A percentile compares a stretch with the other conserved stretches of the same genome.
phyloP scores from a whole-genome alignment of 1,140 invertebrate genomes.

The Piezodorus guildinii region DNA sequence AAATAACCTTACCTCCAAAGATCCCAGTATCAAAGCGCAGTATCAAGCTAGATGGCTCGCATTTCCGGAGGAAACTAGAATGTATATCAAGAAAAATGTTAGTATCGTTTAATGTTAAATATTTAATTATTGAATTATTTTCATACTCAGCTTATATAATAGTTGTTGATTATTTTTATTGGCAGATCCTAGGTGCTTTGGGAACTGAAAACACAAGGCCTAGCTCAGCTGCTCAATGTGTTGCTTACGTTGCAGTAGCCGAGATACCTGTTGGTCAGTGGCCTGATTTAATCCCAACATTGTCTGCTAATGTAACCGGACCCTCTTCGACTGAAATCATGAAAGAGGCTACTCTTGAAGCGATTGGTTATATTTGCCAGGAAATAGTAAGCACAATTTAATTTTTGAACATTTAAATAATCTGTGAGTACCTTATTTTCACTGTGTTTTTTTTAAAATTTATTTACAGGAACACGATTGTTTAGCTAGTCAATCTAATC shows the following conservation, averaged over 20 bases:
- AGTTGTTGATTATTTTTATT: constrained; percentile 19
- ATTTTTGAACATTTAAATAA: not conserved
- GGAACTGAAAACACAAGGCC: constrained; percentile 91
- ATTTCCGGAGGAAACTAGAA: constrained; percentile 74
- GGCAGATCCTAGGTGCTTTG: constrained; percentile 77
- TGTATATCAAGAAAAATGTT: constrained; percentile 93
- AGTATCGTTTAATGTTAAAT: constrained; percentile 32
- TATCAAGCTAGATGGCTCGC: constrained; percentile 88
- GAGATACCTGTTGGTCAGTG: constrained; percentile 80
- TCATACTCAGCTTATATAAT: not conserved
- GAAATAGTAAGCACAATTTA: constrained; percentile 48
- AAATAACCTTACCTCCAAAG: constrained; percentile 96
- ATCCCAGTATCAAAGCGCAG: constrained; percentile 60
- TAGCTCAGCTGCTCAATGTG: constrained; percentile 95
- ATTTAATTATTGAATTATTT: not conserved
- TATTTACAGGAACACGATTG: constrained; percentile 70
- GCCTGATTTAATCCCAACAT: constrained; percentile 70
- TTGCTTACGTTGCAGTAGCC: constrained; percentile 93
- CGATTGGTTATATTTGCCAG: constrained; percentile 83
- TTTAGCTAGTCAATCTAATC: constrained; percentile 81
- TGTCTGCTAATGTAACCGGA: constrained; percentile 83
- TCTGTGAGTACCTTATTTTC: not conserved
- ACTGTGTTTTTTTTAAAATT: not conserved
- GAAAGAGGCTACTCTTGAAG: constrained; percentile 91
- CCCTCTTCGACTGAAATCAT: constrained; percentile 78